Conservation (phyloP, 2,888 invertebrate genomes). For the Galerucella calmariensis region DNA sequence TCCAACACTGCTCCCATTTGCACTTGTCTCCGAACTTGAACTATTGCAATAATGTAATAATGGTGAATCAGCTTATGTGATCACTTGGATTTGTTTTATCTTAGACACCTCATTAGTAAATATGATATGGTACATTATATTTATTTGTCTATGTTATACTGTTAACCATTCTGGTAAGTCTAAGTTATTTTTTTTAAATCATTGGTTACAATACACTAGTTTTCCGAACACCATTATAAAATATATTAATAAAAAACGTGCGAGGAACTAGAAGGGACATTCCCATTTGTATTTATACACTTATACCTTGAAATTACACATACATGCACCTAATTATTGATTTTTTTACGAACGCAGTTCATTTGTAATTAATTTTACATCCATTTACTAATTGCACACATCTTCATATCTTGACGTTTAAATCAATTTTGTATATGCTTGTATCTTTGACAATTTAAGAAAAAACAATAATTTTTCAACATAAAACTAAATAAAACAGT, state of each 20-base stretch:
- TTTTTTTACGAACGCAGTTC: not conserved
- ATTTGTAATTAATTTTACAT: not conserved
- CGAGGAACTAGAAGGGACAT: not conserved
- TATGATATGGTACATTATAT: conserved; percentile 28
- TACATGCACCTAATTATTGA: not conserved
- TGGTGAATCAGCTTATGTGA: conserved; percentile 24
- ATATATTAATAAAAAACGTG: not conserved
- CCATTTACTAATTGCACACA: too few relatives aligned
- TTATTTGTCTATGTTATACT: conserved; percentile 18
- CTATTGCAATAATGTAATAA: conserved; percentile 31
- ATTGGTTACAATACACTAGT: not conserved
- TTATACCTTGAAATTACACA: not conserved
- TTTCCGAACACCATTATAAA: not conserved
- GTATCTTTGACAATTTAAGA: too few relatives aligned
- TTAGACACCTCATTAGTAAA: conserved; percentile 19
- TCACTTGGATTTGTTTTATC: conserved; percentile 24
- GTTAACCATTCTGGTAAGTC: conserved; percentile 27
- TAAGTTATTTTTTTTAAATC: not conserved
- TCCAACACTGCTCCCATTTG: conserved; percentile 17
- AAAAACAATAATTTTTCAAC: too few relatives aligned
- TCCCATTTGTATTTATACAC: not conserved
- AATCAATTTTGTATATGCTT: too few relatives aligned
- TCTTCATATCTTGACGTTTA: too few relatives aligned
- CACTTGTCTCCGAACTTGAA: conserved; percentile 35
- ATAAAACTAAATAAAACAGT: too few relatives aligned